These are phyloP conservation scores for Xylocopa sonorina DNA, from an alignment of 1,140 invertebrate genomes.

Conservation along the genomic window DNA sequence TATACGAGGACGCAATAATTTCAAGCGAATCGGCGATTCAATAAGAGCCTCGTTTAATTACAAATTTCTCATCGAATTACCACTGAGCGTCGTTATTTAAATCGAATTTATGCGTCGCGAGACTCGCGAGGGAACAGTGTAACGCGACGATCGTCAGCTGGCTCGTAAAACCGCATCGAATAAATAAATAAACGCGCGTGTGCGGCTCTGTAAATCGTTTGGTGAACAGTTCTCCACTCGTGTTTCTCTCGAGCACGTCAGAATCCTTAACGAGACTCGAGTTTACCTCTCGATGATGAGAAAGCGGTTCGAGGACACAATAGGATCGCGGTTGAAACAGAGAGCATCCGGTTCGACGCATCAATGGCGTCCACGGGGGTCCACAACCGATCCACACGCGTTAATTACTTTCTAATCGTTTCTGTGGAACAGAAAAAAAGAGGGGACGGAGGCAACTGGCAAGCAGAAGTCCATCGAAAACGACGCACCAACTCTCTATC, in stretches of 20 bases:
- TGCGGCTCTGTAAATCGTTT: too few species aligned
- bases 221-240: not conserved
- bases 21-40: not conserved
- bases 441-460: not conserved
- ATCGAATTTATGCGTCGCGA: too few species aligned
- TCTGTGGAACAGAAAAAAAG: slow-evolving; percentile 35
- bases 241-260: slow-evolving; percentile 8
- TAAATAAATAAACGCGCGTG: too few species aligned
- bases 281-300: slow-evolving; percentile 17
- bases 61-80: too few species aligned
- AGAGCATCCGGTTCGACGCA: slow-evolving; percentile 55
- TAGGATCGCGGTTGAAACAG: slow-evolving; percentile 14
- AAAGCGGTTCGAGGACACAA: slow-evolving; percentile 39
- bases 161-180: too few species aligned
- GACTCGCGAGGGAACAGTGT: too few species aligned
- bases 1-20: not conserved
- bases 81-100: too few species aligned
- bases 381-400: slow-evolving; percentile 31
- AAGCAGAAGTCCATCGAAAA: not conserved
- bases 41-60: too few species aligned
- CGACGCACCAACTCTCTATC: slow-evolving; percentile 37
- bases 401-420: slow-evolving; percentile 65
- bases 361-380: slow-evolving; percentile 52
- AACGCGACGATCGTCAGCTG: too few species aligned
- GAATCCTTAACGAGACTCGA: slow-evolving; percentile 23